Evolutionary conservation across 2,888 invertebrate species (phyloP), one percentile per base, ranked within the genome.

Genomic region (Drosophila phalerata): DNA sequence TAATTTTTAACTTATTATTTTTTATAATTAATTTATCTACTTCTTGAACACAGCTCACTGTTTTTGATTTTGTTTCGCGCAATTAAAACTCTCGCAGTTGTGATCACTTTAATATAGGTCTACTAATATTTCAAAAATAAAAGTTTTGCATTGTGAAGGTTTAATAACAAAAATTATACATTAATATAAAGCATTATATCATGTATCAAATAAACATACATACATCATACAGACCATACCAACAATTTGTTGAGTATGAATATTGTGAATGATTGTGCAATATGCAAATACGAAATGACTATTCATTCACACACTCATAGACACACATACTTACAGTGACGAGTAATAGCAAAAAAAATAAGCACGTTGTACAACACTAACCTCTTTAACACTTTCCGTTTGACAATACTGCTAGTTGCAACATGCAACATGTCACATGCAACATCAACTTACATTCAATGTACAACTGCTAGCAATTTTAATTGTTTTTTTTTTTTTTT

Each of bases 391-490:
- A 73, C 64, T 72, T 64, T 80, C 72, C 63, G 49, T 69, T 76
- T 74, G 79, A 77, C 77, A 79, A 76, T 69, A 77, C 65, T 56
- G 45, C 38, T 34, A 45, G 28, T 28, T 28, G 28, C 28, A 28
- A 8, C 28, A 22, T 57, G 15, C 52, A 19, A 25, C 47, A 43
- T 34, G 42, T 40, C 34, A 56, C 55, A 45, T 17, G 42, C 61
- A 57, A 68, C 49, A 62, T 53, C 37, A 56, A 78, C 74, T 63
- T 67, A 68, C 73, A 72, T 74, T 57, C 28, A 47, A 25, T 15
- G 47, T 47, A 71, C 38, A 47, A 47, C 47, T 47, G 28, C 42
- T 37, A 37, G 49, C 37, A 56, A 52, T 49, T 51, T 57, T 49
- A 32, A 38, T 65, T 47, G 53, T 57, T 37, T 58, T 52, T 32